phyloP scores from a whole-genome alignment of 1,140 invertebrate species.

The Matsumurasca onukii region DNA sequence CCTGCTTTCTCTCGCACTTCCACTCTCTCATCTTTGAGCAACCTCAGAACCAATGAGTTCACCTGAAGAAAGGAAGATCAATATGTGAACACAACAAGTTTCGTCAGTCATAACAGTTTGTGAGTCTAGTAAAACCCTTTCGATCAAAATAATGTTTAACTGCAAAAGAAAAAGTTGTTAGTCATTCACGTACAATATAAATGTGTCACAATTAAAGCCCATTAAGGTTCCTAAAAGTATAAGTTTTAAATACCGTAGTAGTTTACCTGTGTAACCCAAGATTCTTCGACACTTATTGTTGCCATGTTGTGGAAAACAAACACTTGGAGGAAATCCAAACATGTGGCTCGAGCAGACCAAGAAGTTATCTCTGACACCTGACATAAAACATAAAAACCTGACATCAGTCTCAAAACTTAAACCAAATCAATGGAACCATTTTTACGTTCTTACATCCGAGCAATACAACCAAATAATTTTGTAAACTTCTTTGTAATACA shows the following conservation, averaged over 20 bases:
- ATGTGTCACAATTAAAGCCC: too few species aligned
- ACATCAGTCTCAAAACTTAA: neutral
- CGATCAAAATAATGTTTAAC: too few species aligned
- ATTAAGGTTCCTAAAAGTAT: too few species aligned
- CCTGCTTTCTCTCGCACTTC: constrained; percentile 82
- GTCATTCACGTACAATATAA: too few species aligned
- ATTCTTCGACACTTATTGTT: constrained; percentile 57
- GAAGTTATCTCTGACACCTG: constrained; percentile 57
- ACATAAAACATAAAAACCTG: constrained; percentile 37
- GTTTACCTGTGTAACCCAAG: constrained; percentile 56
- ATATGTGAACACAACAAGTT: too few species aligned
- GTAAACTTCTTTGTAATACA: too few species aligned
- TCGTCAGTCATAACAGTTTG: too few species aligned
- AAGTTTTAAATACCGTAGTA: too few species aligned
- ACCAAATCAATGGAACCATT: neutral
- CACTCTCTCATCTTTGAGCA: constrained; percentile 67
- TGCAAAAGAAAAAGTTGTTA: too few species aligned
- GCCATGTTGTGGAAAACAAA: constrained; percentile 85
- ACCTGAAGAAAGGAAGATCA: constrained; percentile 48
- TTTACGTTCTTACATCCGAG: too few species aligned
- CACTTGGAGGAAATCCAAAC: constrained; percentile 75
- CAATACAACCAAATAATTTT: too few species aligned
- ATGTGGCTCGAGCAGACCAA: constrained; percentile 74
- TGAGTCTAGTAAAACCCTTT: too few species aligned
- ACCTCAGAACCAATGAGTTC: constrained; percentile 58